Percentiles rank a stretch among this genome's conserved stretches.
Conservation (phyloP, 1,140 invertebrate species). For the Laupala kohalensis region DNA sequence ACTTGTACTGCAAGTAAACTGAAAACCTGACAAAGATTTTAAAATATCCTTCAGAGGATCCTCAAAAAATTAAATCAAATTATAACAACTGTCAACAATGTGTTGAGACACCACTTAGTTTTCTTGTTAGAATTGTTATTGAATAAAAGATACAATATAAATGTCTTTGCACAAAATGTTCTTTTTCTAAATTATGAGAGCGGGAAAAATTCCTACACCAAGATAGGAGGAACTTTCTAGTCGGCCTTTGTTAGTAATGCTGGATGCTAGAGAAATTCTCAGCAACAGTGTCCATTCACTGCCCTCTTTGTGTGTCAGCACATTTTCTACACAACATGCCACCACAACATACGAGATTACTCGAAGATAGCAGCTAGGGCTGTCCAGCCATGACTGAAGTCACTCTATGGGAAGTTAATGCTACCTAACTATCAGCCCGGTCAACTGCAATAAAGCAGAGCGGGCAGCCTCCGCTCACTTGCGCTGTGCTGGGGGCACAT, state of each 20-base stretch:
- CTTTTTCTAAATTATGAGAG: neutral
- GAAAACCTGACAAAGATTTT: neutral
- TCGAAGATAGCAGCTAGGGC: neutral
- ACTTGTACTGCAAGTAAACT: neutral
- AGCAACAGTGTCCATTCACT: neutral
- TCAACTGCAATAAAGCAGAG: neutral
- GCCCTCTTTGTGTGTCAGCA: neutral
- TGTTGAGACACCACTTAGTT: neutral
- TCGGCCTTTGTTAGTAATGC: neutral
- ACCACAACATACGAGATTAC: neutral
- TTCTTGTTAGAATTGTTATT: neutral
- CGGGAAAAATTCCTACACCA: neutral
- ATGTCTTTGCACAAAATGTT: neutral
- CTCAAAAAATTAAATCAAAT: neutral
- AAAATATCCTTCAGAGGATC: neutral
- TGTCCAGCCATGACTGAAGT: neutral
- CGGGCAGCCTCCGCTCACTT: conserved; percentile 4
- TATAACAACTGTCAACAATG: neutral
- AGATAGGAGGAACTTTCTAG: neutral
- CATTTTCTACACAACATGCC: neutral
- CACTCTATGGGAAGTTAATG: neutral
- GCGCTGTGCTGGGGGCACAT: conserved; percentile 11
- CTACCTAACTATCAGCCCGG: neutral
- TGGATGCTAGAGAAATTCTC: neutral
- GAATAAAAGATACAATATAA: neutral